Base-by-base conservation (phyloP, 2,113 vertebrate genomes). In the Lycaon pictus region DNA sequence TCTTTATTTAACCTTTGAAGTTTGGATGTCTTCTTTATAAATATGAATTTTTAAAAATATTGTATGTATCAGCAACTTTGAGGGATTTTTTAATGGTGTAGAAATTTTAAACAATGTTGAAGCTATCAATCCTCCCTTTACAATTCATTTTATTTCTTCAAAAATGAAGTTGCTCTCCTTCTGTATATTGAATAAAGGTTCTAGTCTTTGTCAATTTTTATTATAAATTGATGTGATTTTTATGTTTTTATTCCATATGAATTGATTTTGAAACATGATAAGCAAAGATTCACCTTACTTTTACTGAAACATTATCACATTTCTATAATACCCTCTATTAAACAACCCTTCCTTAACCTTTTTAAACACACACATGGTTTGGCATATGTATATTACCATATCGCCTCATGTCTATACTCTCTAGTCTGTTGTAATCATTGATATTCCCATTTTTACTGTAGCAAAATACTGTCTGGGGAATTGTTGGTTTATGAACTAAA, bases 81-180 rank as follows among this genome's bases (percentile, higher is more conserved):
- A 43, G 43, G 58, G 15, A 0, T 53, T 80, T 71, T 88, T 58
- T 11, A 83, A 72, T 86, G 17, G 60, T 32, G 67, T 53, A 56
- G 11, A 90, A 60, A 62, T 67, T 79, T 86, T 93, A 93, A 94
- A 92, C 88, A 37, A 71, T 88, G 32, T 71, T 93, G 29, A 93
- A 65, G 43, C 7, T 90, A 63, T 62, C 20, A 69, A 37, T 92
- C 22, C 63, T 56, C 20, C 22, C 20, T 62, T 90, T 80, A 94
- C 0, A 51, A 80, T 72, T 84, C 79, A 3, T 74, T 95, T 48
- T 62, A 32, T 92, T 74, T 81, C 32, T 92, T 90, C 37, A 74
- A 87, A 77, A 86, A n/a, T 19, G 17, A 65, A 43, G 7, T 29
- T 71, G 29, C 25, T 13, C 15, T 86, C 37, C 53, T 79, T 62